Percentiles rank a stretch among this genome's conserved stretches.
Conservation (phyloP, 2,888 invertebrate species). For the Acrobasis suavella region DNA sequence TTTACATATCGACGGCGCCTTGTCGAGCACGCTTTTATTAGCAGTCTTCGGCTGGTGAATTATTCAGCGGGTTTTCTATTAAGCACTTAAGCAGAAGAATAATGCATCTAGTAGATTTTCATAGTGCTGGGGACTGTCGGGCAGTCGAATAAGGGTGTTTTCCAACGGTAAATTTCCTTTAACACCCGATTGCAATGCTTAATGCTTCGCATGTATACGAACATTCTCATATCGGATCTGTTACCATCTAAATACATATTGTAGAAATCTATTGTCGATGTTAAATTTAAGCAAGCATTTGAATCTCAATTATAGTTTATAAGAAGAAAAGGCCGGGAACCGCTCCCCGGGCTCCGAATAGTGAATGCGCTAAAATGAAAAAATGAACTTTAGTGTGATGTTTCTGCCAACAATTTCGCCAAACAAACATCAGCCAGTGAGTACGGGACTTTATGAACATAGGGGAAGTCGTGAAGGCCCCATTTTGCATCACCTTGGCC, state of each 20-base stretch:
- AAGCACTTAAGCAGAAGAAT: slow-evolving; percentile 71
- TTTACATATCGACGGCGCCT: slow-evolving; percentile 70
- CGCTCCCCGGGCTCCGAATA: too few species aligned
- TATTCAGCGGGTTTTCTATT: slow-evolving; percentile 72
- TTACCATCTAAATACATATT: too few species aligned
- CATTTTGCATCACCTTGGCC: slow-evolving; percentile 60
- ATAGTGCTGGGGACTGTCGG: slow-evolving; percentile 52
- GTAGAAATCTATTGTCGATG: too few species aligned
- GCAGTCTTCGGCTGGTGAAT: slow-evolving; percentile 67
- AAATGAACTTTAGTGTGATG: too few species aligned
- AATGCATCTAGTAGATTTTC: slow-evolving; percentile 70
- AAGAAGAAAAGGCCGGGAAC: too few species aligned
- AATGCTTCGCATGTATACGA: too few species aligned
- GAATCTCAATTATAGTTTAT: too few species aligned
- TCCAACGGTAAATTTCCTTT: background rate
- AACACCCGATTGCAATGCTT: too few species aligned
- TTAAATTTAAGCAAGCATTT: too few species aligned
- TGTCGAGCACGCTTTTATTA: slow-evolving; percentile 73
- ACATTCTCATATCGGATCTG: too few species aligned
- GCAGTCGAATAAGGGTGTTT: slow-evolving; percentile 34
- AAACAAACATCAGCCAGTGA: background rate
- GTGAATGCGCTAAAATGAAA: too few species aligned
- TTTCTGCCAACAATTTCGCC: too few species aligned
- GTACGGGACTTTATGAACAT: slow-evolving; percentile 42
- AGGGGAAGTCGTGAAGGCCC: slow-evolving; percentile 39